These are phyloP conservation scores for Turritopsis dohrnii DNA, from an alignment of 30 jellyfish, hydroid and myxozoan genomes.

Conservation along the genomic window DNA sequence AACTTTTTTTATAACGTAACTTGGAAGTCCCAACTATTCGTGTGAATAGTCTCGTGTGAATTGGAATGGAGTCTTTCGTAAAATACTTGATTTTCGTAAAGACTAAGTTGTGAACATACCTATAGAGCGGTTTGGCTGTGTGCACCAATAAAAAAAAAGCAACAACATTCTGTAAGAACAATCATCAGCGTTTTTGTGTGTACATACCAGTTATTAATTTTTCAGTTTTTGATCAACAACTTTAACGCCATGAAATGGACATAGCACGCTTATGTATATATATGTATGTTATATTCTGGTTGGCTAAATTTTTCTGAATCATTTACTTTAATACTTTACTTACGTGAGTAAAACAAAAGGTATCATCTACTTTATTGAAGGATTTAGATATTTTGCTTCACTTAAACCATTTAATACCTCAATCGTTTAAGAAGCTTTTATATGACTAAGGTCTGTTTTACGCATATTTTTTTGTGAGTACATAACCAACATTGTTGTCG, in stretches of 20 bases:
- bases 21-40: too few relatives aligned
- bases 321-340: background rate
- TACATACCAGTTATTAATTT: too few relatives aligned
- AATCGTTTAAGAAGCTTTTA: background rate
- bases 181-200: too few relatives aligned
- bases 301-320: background rate
- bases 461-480: background rate
- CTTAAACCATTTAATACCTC: background rate
- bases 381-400: background rate
- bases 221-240: too few relatives aligned
- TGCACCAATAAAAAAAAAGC: too few relatives aligned
- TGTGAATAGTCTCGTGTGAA: too few relatives aligned
- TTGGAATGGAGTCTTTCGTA: too few relatives aligned
- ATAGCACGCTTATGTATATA: background rate
- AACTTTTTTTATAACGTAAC: background rate
- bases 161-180: too few relatives aligned
- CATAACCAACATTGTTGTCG: too few relatives aligned
- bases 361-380: background rate
- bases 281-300: background rate
- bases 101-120: too few relatives aligned
- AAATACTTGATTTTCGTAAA: too few relatives aligned
- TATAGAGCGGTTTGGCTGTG: too few relatives aligned
- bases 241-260: background rate
- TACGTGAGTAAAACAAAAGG: background rate
- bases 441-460: background rate